Conservation (phyloP, 92 coral and sea anemone species). For the Zoanthus solanderi region DNA sequence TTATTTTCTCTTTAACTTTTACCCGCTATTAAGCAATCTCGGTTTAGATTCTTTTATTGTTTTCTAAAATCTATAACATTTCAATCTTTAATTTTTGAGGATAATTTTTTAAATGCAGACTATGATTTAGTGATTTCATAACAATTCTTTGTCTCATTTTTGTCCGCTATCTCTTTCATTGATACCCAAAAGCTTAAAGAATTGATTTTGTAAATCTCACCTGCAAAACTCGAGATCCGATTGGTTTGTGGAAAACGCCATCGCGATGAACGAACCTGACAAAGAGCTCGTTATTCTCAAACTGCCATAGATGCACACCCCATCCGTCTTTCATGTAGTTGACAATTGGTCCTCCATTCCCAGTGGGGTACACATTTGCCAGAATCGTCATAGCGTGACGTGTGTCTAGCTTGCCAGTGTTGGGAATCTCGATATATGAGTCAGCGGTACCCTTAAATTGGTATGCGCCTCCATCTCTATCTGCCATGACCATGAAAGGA, state of each 20-base stretch:
- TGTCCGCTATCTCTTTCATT: not conserved
- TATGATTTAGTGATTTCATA: not conserved
- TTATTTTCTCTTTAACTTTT: too few species aligned
- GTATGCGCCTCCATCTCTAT: constrained; percentile 83
- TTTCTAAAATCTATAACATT: too few species aligned
- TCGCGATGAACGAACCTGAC: constrained; percentile 95
- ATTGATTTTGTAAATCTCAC: constrained; percentile 37
- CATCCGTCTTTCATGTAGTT: constrained; percentile 92
- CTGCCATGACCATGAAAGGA: constrained; percentile 32
- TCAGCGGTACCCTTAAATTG: constrained; percentile 84
- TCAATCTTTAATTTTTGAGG: too few species aligned
- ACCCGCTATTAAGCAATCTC: too few species aligned
- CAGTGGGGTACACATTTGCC: constrained; percentile 93
- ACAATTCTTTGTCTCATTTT: not conserved
- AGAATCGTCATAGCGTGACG: constrained; percentile 92
- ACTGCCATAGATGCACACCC: constrained; percentile 99
- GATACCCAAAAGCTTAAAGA: not conserved
- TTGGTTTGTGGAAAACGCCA: constrained; percentile 95
- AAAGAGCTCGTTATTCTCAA: constrained; percentile 89
- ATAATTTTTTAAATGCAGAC: too few species aligned
- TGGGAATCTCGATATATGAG: constrained; percentile 94
- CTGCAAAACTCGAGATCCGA: constrained; percentile 96
- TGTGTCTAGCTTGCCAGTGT: constrained; percentile 81
- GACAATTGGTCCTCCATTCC: constrained; percentile 92
- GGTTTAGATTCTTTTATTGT: too few species aligned